These are phyloP conservation scores for Dolichoris vasculosae DNA, from an alignment of 1,140 invertebrate genomes.

Conservation along the genomic window DNA sequence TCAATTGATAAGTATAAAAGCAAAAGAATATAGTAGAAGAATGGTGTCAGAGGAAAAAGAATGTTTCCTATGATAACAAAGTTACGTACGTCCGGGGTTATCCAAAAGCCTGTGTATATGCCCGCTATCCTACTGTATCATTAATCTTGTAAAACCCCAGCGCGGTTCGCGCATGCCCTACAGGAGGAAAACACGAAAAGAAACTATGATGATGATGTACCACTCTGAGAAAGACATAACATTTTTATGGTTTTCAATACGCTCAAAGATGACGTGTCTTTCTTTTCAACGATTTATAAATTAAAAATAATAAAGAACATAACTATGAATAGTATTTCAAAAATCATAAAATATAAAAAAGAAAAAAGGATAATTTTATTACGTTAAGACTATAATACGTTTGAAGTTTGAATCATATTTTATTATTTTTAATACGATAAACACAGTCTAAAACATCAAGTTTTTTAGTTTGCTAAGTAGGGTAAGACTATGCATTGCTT, in stretches of 20 bases:
- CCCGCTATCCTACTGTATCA: neutral
- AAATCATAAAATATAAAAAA: too few species aligned
- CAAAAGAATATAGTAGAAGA: neutral
- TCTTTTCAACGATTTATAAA: neutral
- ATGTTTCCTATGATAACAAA: neutral
- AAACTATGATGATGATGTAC: neutral
- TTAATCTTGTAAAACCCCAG: constrained; percentile 36
- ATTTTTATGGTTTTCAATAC: neutral
- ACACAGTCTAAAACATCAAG: too few species aligned
- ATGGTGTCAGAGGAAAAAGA: neutral
- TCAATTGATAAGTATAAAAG: neutral
- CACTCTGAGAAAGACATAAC: neutral
- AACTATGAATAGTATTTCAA: too few species aligned
- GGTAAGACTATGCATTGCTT: too few species aligned
- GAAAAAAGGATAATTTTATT: too few species aligned
- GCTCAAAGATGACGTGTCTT: neutral
- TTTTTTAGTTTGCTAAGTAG: too few species aligned
- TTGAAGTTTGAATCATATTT: too few species aligned
- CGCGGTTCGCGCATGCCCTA: neutral
- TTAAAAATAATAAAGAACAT: neutral
- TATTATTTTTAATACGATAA: too few species aligned
- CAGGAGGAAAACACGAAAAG: neutral
- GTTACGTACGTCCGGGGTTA: neutral
- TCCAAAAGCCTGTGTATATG: neutral
- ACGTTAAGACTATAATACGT: too few species aligned